Evolutionary conservation across 2,888 invertebrate genomes (phyloP), one percentile per base, ranked within the genome.

Genomic region (Melanargia galathea): DNA sequence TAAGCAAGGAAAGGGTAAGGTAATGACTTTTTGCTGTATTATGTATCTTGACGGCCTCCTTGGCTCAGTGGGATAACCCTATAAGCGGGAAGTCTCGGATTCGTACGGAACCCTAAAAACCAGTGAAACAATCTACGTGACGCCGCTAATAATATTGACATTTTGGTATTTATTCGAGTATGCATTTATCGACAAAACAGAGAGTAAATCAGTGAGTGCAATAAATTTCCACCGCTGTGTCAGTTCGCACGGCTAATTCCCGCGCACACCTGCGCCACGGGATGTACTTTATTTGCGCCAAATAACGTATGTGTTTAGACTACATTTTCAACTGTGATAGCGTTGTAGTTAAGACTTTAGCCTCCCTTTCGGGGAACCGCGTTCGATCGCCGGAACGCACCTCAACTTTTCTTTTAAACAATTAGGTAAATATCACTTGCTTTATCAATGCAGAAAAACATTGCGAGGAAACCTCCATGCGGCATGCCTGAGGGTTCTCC

Each of bases 151-250:
- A n/a, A n/a, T n/a, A n/a, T n/a, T n/a, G n/a, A n/a, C n/a, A n/a
- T n/a, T n/a, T n/a, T n/a, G n/a, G n/a, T n/a, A 4, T 45, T 16
- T 55, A 24, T 26, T 26, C 40, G 2, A 4, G 22, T n/a, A 38
- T 26, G 26, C 16, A 55, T 26, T 43, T 30, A 59, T n/a, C 57
- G 46, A 64, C 46, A 26, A 22, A 52, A 52, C 56, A 30, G 52
- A 48, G 46, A 54, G 38, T 65, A 65, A 65, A 65, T 65, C 62
- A 65, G 62, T 38, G 40, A 20, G 18, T 40, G 54, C 52, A 54
- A 58, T 62, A 62, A 65, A 46, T 65, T 24, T 48, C 24, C 46
- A 22, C 30, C 62, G 46, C 56, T 40, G 48, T 30, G 35, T 54
- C 58, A 55, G 57, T 54, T 46, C 57, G 58, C 46, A 45, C 26